Conservation (phyloP, 2,113 vertebrate species). For the Scomber japonicus region DNA sequence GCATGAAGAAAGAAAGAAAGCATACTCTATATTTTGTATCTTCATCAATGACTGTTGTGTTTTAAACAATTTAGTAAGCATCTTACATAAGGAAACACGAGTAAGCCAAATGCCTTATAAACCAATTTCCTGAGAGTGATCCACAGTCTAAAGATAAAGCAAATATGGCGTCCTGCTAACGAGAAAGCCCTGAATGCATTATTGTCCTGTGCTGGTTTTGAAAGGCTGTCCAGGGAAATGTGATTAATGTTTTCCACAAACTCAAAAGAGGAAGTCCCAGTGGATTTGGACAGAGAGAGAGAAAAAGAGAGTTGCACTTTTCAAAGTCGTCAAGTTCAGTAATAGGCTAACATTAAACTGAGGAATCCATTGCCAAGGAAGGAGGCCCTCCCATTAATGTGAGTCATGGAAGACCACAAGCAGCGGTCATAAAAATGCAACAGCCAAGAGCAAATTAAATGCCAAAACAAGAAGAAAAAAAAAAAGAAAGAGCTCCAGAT, state of each 20-base stretch:
- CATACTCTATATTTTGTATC: not conserved
- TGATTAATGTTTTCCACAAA: conserved; percentile 81
- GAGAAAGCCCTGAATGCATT: conserved; percentile 35
- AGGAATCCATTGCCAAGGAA: conserved; percentile 53
- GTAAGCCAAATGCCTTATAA: not conserved
- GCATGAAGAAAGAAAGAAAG: not conserved
- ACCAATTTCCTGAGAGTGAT: conserved; percentile 4
- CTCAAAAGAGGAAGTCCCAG: conserved; percentile 48
- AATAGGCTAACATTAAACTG: conserved; percentile 62
- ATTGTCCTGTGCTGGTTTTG: conserved; percentile 53
- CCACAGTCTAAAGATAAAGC: conserved; percentile 23
- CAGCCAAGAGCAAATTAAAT: conserved; percentile 46
- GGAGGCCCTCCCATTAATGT: conserved; percentile 63
- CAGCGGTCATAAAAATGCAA: conserved; percentile 67
- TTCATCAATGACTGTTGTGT: not conserved
- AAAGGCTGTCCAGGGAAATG: conserved; percentile 68
- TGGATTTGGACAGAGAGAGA: conserved; percentile 36
- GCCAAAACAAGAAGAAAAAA: not conserved
- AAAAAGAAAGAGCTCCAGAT: not conserved
- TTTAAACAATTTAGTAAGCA: not conserved
- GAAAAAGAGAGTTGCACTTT: conserved; percentile 49
- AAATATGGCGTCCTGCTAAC: conserved; percentile 17
- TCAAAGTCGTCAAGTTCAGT: conserved; percentile 58
- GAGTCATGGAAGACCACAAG: conserved; percentile 77
- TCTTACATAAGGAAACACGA: conserved; percentile 2